These are phyloP conservation scores for Morus bassanus DNA, from an alignment of 2,797 vertebrate species.

Conservation along the genomic window DNA sequence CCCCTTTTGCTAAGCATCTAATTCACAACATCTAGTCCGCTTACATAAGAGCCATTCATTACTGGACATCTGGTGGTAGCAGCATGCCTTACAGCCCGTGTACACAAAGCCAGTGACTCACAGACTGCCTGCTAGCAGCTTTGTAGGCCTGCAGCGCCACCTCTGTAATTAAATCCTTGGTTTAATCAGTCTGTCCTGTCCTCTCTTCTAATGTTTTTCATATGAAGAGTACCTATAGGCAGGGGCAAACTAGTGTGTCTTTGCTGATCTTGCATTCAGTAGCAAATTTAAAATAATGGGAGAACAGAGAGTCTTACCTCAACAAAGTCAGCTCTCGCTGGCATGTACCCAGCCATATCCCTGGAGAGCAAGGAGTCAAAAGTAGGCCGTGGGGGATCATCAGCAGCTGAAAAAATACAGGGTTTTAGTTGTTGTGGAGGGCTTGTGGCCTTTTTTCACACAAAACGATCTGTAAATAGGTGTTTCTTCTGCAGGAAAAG, in stretches of 20 bases:
- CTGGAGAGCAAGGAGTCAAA: conserved; percentile 95
- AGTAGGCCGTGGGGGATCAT: conserved; percentile 93
- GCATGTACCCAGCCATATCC: conserved; percentile 99
- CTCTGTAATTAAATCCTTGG: background rate
- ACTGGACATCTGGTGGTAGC: background rate
- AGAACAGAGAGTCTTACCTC: conserved; percentile 80
- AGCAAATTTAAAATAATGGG: background rate
- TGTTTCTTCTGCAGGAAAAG: conserved; percentile 10
- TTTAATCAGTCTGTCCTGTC: background rate
- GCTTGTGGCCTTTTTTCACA: background rate
- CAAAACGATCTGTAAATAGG: background rate
- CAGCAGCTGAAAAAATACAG: conserved; percentile 80
- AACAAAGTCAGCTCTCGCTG: conserved; percentile 95
- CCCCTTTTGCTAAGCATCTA: background rate
- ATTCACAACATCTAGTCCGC: background rate
- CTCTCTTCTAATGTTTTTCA: background rate
- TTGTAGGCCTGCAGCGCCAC: background rate
- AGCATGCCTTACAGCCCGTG: background rate
- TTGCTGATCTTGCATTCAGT: background rate
- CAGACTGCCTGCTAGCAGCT: background rate
- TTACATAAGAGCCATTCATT: background rate
- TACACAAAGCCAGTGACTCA: background rate
- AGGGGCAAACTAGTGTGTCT: background rate
- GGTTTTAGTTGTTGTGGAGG: background rate
- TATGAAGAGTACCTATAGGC: background rate